Percentiles rank a stretch among this genome's conserved stretches.
phyloP scores from a whole-genome alignment of 2,113 vertebrate genomes.

The Leucopsar rothschildi region DNA sequence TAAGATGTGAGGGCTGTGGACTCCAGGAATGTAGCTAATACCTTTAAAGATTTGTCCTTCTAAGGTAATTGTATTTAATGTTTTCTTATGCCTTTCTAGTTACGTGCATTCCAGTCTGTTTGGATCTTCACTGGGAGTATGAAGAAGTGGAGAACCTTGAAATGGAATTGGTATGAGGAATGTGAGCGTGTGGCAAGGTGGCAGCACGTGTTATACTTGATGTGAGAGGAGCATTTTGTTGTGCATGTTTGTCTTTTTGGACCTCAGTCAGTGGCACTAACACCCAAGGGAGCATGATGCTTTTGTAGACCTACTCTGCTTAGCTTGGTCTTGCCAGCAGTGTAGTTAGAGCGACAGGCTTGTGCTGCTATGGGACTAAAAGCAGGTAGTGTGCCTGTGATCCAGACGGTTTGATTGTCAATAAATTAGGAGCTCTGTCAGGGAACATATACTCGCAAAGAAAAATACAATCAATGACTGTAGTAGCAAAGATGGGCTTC shows the following conservation, averaged over 20 bases:
- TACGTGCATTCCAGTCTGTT: neutral
- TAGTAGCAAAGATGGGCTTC: neutral
- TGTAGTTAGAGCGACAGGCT: neutral
- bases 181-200: neutral
- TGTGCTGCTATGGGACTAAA: neutral
- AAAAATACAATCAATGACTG: neutral
- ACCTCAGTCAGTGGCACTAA: neutral
- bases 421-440: neutral
- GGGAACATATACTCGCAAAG: neutral
- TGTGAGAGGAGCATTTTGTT: neutral
- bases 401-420: neutral
- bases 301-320: neutral
- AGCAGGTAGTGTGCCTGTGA: neutral
- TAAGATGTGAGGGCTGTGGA: neutral
- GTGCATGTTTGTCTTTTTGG: neutral
- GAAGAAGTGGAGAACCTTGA: neutral
- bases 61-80: neutral
- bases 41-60: neutral
- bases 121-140: neutral
- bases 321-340: neutral
- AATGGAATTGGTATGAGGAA: neutral
- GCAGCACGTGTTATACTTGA: fast-evolving
- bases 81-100: neutral
- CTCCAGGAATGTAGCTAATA: neutral
- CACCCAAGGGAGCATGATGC: neutral